Percentiles rank a stretch among this genome's conserved stretches.
Conservation (phyloP, 2,888 invertebrate genomes). For the Formica aserva region DNA sequence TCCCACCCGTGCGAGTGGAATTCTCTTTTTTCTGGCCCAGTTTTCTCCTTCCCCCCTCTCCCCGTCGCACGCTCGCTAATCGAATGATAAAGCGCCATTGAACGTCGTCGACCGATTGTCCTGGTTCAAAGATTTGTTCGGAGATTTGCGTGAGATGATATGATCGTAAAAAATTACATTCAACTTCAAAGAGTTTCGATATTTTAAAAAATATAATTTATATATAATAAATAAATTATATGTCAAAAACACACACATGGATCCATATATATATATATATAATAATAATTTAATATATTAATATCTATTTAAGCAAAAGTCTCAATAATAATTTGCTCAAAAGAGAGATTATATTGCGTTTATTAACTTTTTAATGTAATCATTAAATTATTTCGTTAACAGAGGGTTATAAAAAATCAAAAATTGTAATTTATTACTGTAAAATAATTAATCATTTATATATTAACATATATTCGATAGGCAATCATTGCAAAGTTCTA, state of each 20-base stretch:
- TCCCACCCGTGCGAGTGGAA: conserved; percentile 64
- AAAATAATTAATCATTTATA: conserved; percentile 14
- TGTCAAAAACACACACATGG: not conserved
- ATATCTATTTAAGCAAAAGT: not conserved
- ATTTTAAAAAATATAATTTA: not conserved
- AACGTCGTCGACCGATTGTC: conserved; percentile 4
- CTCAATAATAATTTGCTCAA: conserved; percentile 14
- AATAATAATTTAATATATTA: not conserved
- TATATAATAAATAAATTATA: not conserved
- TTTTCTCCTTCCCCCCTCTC: not conserved
- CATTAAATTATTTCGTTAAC: not conserved
- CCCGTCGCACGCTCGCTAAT: conserved; percentile 32
- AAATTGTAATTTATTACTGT: not conserved
- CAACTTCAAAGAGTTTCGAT: not conserved
- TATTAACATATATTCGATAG: not conserved
- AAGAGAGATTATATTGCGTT: not conserved
- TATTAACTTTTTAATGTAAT: not conserved
- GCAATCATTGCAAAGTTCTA: conserved; percentile 13
- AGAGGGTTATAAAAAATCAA: not conserved
- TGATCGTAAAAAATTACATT: not conserved
- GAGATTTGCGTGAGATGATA: not conserved
- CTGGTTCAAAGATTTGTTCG: not conserved
- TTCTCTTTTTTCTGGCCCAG: conserved; percentile 63
- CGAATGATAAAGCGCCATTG: conserved; percentile 43
- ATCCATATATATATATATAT: not conserved